A percentile compares a stretch with the other conserved stretches of the same genome.
Conservation (phyloP, 2,113 vertebrate genomes). For the Onychorhynchus coronatus region DNA sequence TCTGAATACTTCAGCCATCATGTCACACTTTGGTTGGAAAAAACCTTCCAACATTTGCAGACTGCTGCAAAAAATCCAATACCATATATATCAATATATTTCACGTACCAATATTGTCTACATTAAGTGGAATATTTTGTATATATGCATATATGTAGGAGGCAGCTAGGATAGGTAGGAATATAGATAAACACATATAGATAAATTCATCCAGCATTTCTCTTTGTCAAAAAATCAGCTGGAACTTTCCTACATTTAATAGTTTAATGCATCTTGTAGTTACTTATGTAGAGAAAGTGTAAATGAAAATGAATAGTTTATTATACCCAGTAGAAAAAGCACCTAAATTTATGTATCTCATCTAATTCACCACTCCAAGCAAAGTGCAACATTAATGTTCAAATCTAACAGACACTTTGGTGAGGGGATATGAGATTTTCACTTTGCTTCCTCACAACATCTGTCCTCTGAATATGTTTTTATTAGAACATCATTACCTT, state of each 20-base stretch:
- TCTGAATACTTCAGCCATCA: not conserved
- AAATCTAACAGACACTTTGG: not conserved
- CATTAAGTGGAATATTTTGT: not conserved
- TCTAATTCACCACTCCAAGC: conserved; percentile 21
- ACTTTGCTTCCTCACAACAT: not conserved
- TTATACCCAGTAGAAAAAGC: conserved; percentile 28
- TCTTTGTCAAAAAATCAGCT: conserved; percentile 26
- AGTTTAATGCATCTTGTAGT: conserved; percentile 27
- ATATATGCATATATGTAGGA: not conserved
- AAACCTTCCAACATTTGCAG: not conserved
- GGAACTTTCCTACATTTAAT: conserved; percentile 46
- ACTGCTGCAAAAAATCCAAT: not conserved
- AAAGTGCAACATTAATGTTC: not conserved
- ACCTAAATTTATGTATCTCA: not conserved
- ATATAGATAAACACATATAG: not conserved
- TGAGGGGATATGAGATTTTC: not conserved
- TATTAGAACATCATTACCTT: not conserved
- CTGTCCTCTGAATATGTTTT: not conserved
- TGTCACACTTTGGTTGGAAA: not conserved
- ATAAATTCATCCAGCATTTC: conserved; percentile 54
- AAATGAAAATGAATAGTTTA: conserved; percentile 64
- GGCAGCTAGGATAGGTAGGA: not conserved
- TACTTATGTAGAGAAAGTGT: conserved; percentile 49
- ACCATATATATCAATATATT: not conserved
- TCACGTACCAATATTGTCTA: not conserved